Conservation (phyloP, 92 coral and sea anemone species). For the Ricordea florida region DNA sequence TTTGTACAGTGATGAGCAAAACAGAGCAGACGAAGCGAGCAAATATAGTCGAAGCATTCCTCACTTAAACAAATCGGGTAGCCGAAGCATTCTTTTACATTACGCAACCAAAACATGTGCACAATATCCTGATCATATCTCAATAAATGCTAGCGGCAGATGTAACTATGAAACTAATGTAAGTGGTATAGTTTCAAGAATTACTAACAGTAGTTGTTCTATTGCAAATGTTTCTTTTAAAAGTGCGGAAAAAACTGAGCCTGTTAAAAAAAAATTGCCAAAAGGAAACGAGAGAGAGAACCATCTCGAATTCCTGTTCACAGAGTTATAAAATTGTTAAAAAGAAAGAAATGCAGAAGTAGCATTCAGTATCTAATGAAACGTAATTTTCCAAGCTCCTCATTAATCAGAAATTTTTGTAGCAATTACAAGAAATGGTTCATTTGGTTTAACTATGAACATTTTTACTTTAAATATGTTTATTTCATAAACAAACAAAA, state of each 20-base stretch:
- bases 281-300: neutral
- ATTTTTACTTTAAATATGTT: conserved; percentile 40
- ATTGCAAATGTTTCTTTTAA: neutral
- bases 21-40: conserved; percentile 2
- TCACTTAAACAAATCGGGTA: neutral
- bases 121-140: conserved; percentile 2
- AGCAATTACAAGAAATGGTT: conserved; percentile 31
- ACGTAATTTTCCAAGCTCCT: conserved; percentile 39
- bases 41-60: neutral
- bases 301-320: neutral
- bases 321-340: neutral
- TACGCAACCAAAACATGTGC: conserved; percentile 2
- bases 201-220: conserved; percentile 1
- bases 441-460: neutral
- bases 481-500: conserved; percentile 22
- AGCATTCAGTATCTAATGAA: neutral
- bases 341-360: neutral
- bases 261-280: neutral
- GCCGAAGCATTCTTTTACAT: neutral
- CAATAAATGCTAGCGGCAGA: conserved; percentile 13
- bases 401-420: conserved; percentile 42
- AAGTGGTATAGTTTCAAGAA: conserved; percentile 1
- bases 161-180: conserved; percentile 4
- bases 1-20: neutral
- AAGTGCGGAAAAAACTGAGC: neutral